Base-by-base conservation (phyloP, 2,797 vertebrate species). In the Meriones psammophilus region DNA sequence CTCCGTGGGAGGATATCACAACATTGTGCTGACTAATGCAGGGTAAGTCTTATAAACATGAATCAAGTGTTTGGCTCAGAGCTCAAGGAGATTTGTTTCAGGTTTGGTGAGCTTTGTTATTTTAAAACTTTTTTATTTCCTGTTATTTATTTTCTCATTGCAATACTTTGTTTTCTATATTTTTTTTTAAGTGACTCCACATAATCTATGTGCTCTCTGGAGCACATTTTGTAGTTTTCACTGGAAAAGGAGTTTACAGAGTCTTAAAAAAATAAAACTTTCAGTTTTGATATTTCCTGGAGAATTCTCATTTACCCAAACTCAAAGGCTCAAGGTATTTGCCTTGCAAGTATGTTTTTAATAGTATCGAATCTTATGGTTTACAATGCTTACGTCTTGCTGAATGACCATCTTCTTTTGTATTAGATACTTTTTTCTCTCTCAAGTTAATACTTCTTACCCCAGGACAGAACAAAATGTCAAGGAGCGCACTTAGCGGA, bases 91-190 rank as follows among this genome's bases (percentile, higher is more conserved):
- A 7, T 54, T 91, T 88, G 8, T 79, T 36, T 66, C 14, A 42
- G 30, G 42, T 90, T 81, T 94, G 91, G 22, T 85, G 42, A 78
- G n/a, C 58, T 80, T 66, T 93, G 33, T 88, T 22, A 3, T 36
- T 81, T 86, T 88, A n/a, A 90, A 96, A 68, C 76, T 18, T 78
- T 94, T 74, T 79, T 4, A 80, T 95, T 88, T 77, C 5, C 10
- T 91, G 30, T 77, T 18, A 89, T 13, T 94, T 96, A n/a, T 78
- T 97, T 94, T 93, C 89, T 92, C 10, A 64, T 92, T 56, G 39
- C 74, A 74, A 76, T 88, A 30, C n/a, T 73, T 88, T 13, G 4
- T 30, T 73, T 88, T 36, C n/a, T 81, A 58, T 46, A 58, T 46
- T 54, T 69, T n/a, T 87, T 77, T 66, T 39, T 39, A 33, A 69